phyloP scores from a whole-genome alignment of 2,113 vertebrate genomes.

The Poicephalus gulielmi region DNA sequence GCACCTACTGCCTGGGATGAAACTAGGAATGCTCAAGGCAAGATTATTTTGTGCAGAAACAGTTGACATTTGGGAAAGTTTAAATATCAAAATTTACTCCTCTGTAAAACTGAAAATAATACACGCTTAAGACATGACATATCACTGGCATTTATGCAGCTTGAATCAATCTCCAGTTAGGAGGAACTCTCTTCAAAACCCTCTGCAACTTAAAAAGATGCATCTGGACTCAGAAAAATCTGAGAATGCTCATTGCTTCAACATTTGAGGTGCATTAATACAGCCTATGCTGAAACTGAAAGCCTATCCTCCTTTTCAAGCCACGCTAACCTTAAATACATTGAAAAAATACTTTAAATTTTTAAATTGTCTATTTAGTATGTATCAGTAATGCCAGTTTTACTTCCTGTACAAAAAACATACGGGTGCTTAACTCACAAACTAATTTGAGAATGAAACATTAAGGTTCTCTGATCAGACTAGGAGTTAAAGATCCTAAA shows the following conservation, averaged over 20 bases:
- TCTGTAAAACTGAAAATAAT: conserved; percentile 52
- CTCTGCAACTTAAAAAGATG: background rate
- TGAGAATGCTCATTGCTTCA: background rate
- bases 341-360: background rate
- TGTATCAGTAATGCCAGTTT: background rate
- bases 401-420: background rate
- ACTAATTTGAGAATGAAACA: background rate
- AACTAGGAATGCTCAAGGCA: background rate
- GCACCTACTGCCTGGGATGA: background rate
- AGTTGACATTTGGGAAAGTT: conserved; percentile 48
- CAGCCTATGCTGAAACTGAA: accelerated
- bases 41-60: background rate
- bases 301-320: background rate
- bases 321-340: background rate
- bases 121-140: conserved; percentile 16
- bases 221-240: background rate
- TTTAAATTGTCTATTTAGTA: background rate
- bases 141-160: conserved; percentile 27
- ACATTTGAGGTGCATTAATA: accelerated
- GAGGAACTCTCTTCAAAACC: background rate
- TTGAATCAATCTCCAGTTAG: background rate
- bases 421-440: accelerated
- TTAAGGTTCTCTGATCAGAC: background rate
- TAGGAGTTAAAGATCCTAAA: background rate
- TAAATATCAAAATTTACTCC: conserved; percentile 44